A percentile compares a stretch with the other conserved stretches of the same genome.
phyloP scores from a whole-genome alignment of 2,888 invertebrate genomes.

The Venusia cambrica region DNA sequence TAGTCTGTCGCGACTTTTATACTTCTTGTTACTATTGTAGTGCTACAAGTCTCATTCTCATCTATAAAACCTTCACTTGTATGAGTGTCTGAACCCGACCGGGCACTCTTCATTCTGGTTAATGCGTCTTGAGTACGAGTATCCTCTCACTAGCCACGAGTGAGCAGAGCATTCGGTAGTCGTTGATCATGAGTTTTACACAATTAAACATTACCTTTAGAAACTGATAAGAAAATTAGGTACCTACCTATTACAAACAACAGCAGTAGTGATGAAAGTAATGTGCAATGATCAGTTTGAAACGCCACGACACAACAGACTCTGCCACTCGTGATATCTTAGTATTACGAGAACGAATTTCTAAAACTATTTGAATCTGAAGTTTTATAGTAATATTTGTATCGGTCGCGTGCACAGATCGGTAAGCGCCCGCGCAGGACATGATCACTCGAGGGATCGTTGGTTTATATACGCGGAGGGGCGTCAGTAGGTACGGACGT shows the following conservation, averaged over 20 bases:
- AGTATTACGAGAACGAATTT: constrained; percentile 72
- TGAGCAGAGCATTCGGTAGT: constrained; percentile 37
- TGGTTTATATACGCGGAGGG: constrained; percentile 43
- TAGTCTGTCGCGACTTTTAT: constrained; percentile 76
- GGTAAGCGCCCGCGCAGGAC: constrained; percentile 47
- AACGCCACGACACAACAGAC: constrained; percentile 24
- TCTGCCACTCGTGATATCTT: constrained; percentile 41
- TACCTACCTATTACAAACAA: too few relatives aligned
- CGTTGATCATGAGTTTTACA: constrained; percentile 22
- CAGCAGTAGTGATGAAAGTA: too few relatives aligned
- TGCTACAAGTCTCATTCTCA: constrained; percentile 57
- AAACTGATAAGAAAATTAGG: too few relatives aligned
- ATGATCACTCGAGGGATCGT: constrained; percentile 43
- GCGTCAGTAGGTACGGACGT: constrained; percentile 36
- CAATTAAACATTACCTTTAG: constrained; percentile 30
- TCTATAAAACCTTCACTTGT: constrained; percentile 53
- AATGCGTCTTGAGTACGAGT: constrained; percentile 50
- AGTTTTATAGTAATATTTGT: constrained; percentile 70
- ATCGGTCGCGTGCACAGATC: constrained; percentile 63
- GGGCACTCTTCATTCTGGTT: constrained; percentile 36
- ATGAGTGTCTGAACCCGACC: constrained; percentile 32
- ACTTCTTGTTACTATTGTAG: constrained; percentile 68
- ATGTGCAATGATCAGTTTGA: too few relatives aligned
- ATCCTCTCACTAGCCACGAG: constrained; percentile 54
- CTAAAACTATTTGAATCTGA: constrained; percentile 65